Evolutionary conservation across 2,113 vertebrate species (phyloP).

Genomic region (Chloropsis cyanopogon): DNA sequence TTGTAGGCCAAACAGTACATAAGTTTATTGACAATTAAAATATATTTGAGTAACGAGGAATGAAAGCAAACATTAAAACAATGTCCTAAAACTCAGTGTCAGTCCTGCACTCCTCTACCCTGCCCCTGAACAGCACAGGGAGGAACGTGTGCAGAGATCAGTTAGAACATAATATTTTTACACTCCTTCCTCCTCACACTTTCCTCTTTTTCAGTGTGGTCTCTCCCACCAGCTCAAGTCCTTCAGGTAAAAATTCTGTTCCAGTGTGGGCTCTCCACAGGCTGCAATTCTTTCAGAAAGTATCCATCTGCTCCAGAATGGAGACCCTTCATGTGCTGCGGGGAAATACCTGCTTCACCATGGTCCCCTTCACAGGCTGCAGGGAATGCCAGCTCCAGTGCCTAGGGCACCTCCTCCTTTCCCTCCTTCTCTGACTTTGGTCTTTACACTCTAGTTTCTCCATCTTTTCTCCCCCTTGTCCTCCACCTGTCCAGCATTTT

Average conservation of each 20-base stretch:
- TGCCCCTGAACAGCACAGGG: not conserved
- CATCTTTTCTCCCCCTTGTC: not conserved
- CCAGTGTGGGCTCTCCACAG: not conserved
- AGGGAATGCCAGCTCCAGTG: not conserved
- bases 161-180: not conserved
- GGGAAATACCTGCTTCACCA: not conserved
- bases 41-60: not conserved
- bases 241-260: not conserved
- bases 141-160: accelerated
- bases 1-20: not conserved
- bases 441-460: not conserved
- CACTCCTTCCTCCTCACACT: not conserved
- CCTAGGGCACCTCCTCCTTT: not conserved
- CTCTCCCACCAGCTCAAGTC: not conserved
- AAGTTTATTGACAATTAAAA: not conserved
- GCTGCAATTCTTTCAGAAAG: not conserved
- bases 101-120: not conserved
- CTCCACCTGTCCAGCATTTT: not conserved
- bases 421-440: not conserved
- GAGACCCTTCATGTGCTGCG: not conserved
- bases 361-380: not conserved
- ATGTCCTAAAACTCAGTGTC: not conserved
- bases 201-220: not conserved
- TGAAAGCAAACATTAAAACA: not conserved
- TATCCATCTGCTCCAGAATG: not conserved